Conservation (phyloP, 2,113 vertebrate genomes). For the Coptodon bakossiorum region DNA sequence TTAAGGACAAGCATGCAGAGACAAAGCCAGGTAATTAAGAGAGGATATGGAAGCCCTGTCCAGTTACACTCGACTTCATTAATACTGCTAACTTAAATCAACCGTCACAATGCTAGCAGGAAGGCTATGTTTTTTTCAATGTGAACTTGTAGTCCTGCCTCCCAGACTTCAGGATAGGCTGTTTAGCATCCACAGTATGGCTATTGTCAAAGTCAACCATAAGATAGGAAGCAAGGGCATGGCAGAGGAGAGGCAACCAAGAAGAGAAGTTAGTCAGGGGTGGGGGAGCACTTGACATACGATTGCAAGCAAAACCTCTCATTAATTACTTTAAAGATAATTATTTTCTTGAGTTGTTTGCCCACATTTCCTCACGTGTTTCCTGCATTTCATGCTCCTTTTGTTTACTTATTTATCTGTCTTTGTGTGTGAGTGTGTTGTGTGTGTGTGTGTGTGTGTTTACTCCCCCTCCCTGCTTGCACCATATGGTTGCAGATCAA, state of each 20-base stretch:
- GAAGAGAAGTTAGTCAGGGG: not conserved
- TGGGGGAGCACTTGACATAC: slow-evolving; percentile 31
- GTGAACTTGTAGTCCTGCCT: slow-evolving; percentile 69
- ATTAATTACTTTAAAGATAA: slow-evolving; percentile 72
- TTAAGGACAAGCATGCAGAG: slow-evolving; percentile 63
- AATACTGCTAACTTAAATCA: slow-evolving; percentile 62
- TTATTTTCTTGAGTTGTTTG: slow-evolving; percentile 74
- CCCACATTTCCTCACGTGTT: slow-evolving; percentile 22
- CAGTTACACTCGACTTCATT: slow-evolving; percentile 57
- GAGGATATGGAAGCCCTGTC: slow-evolving; percentile 38
- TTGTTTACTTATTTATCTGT: slow-evolving; percentile 63
- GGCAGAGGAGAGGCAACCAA: slow-evolving; percentile 54
- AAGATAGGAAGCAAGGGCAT: slow-evolving; percentile 69
- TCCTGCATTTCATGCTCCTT: slow-evolving; percentile 1
- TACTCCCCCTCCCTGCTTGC: slow-evolving; percentile 34
- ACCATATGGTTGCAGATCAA: slow-evolving; percentile 96
- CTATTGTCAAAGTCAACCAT: slow-evolving; percentile 66
- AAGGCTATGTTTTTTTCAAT: slow-evolving; percentile 64
- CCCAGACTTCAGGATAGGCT: slow-evolving; percentile 51
- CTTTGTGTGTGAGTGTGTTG: not conserved
- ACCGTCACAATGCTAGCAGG: slow-evolving; percentile 57
- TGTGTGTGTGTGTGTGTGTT: not conserved
- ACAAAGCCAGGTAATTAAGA: slow-evolving; percentile 67
- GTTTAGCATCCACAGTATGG: slow-evolving; percentile 72
- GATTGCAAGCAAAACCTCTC: slow-evolving; percentile 13